Evolutionary conservation across 2,888 invertebrate species (phyloP).

Genomic region (Eilema sororculum): DNA sequence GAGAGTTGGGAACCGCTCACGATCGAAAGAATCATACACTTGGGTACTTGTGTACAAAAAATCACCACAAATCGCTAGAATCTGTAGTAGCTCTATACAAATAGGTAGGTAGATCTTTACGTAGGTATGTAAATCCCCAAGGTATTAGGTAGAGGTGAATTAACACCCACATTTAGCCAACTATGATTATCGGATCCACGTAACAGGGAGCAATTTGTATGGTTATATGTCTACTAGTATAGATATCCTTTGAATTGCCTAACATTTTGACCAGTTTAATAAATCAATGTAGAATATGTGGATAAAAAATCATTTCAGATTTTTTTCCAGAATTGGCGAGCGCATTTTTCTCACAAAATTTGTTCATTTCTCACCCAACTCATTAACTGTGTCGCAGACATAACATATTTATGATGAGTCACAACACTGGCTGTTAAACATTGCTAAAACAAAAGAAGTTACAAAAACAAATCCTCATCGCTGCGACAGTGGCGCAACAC

Average conservation of each 20-base stretch:
- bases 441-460: conserved; percentile 63
- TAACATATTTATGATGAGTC: conserved; percentile 50
- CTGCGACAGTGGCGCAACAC: conserved; percentile 69
- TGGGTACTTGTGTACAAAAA: background rate
- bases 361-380: conserved; percentile 5
- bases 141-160: no score
- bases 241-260: no score
- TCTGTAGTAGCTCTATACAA: background rate
- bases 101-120: background rate
- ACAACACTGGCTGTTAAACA: conserved; percentile 50
- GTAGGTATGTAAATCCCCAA: no score
- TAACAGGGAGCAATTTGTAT: no score
- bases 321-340: no score
- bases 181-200: no score
- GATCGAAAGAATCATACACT: background rate
- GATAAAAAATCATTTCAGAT: no score
- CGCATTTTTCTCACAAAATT: no score
- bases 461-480: conserved; percentile 70
- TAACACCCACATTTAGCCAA: no score
- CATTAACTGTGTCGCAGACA: conserved; percentile 45
- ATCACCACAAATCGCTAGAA: background rate
- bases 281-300: no score
- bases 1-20: background rate
- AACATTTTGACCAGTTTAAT: no score
- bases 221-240: no score